Evolutionary conservation across 1,140 invertebrate species (phyloP).

Genomic region (Brachionus manjavacas): DNA sequence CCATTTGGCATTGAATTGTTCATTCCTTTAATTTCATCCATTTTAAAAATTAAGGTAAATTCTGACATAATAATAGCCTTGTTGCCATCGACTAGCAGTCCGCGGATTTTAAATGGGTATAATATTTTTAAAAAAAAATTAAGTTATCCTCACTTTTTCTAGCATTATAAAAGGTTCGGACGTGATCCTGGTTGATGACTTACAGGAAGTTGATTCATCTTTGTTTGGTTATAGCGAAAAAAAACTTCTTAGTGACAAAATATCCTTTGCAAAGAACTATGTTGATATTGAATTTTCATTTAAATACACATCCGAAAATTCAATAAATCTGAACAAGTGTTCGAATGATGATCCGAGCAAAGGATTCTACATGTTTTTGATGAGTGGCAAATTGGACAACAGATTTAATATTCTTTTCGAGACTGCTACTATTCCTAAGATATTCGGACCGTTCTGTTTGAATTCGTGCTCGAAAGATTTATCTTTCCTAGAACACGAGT

Average conservation of each 20-base stretch:
- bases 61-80: slow-evolving; percentile 25
- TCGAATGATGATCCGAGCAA: background rate
- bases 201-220: background rate
- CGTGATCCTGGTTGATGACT: slow-evolving; percentile 25
- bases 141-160: background rate
- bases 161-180: slow-evolving; percentile 22
- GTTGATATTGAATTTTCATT: slow-evolving; percentile 37
- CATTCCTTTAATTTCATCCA: no score
- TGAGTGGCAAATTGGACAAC: slow-evolving; percentile 3
- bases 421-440: slow-evolving; percentile 8
- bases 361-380: slow-evolving; percentile 34
- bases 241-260: background rate
- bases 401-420: slow-evolving; percentile 37
- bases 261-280: background rate
- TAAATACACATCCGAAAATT: background rate
- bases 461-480: background rate
- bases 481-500: background rate
- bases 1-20: background rate
- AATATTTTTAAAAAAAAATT: background rate
- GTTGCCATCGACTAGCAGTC: background rate
- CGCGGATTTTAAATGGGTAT: slow-evolving; percentile 14
- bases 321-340: slow-evolving; percentile 11
- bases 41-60: background rate
- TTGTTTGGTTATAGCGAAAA: background rate
- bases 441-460: slow-evolving; percentile 20